A percentile compares a stretch with the other conserved stretches of the same genome.
Evolutionary conservation across 2,797 vertebrate genomes (phyloP).

Genomic region (Spinus pinus): DNA sequence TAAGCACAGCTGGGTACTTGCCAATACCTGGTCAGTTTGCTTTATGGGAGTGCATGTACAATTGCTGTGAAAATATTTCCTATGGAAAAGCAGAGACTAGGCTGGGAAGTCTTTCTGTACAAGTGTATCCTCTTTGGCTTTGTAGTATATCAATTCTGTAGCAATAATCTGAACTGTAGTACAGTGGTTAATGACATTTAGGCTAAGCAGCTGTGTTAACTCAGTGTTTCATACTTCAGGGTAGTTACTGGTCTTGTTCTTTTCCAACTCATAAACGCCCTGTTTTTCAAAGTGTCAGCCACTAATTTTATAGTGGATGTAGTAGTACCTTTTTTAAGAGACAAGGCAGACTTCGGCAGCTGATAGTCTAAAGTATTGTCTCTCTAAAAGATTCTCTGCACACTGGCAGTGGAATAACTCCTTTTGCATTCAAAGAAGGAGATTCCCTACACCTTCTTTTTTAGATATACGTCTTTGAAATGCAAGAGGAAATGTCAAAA

Average conservation of each 20-base stretch:
- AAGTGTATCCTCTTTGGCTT: neutral
- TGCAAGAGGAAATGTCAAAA: neutral
- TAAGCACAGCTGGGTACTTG: neutral
- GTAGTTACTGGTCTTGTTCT: neutral
- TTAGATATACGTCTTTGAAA: neutral
- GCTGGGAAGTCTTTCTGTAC: neutral
- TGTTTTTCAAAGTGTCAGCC: neutral
- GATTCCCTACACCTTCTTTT: neutral
- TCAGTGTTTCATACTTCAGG: neutral
- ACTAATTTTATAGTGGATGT: neutral
- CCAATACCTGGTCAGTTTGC: neutral
- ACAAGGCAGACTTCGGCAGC: neutral
- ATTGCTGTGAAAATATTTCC: neutral
- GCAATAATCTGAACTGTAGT: neutral
- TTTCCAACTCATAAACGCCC: neutral
- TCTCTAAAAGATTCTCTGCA: neutral
- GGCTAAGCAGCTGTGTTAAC: neutral
- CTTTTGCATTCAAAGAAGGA: neutral
- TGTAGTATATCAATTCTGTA: neutral
- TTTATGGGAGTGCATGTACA: neutral
- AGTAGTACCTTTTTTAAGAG: neutral
- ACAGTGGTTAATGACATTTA: accelerated
- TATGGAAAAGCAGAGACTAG: neutral
- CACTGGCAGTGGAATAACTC: neutral
- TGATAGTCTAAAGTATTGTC: neutral